A percentile compares a stretch with the other conserved stretches of the same genome.
Conservation (phyloP, 1,140 invertebrate species). For the Drosophila saltans region DNA sequence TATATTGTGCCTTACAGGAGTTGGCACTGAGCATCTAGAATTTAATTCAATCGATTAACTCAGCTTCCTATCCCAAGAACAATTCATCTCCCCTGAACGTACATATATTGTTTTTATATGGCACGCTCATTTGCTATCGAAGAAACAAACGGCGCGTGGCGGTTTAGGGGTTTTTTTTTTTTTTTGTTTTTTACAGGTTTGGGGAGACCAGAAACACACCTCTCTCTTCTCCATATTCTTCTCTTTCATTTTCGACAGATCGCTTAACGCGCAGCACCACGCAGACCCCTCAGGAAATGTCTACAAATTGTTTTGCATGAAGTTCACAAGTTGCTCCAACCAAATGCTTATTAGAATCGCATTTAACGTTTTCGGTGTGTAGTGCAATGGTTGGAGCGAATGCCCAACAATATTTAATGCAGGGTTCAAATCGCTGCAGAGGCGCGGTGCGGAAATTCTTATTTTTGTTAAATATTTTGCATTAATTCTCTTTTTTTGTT, state of each 20-base stretch:
- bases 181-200: not conserved
- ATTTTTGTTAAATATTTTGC: too few species aligned
- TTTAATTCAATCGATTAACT: constrained; percentile 1
- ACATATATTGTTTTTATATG: constrained; percentile 4
- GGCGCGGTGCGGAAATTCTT: too few species aligned
- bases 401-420: too few species aligned
- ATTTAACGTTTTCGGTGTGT: too few species aligned
- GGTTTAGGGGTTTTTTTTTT: not conserved
- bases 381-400: too few species aligned
- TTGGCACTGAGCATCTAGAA: constrained; percentile 10
- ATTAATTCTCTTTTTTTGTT: too few species aligned
- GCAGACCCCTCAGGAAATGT: not conserved
- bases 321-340: not conserved
- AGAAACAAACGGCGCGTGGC: constrained; percentile 4
- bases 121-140: constrained; percentile 2
- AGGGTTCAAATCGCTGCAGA: too few species aligned
- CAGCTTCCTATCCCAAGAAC: constrained; percentile 2
- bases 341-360: not conserved
- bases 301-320: not conserved
- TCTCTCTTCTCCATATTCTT: too few species aligned
- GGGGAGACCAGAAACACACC: too few species aligned
- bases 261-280: constrained; percentile 5
- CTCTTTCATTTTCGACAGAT: not conserved
- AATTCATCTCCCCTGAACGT: not conserved
- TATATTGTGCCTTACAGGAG: constrained; percentile 1